These are phyloP conservation scores for Aurelia aurita DNA, from an alignment of 30 jellyfish, hydroid and myxozoan species.

Conservation along the genomic window DNA sequence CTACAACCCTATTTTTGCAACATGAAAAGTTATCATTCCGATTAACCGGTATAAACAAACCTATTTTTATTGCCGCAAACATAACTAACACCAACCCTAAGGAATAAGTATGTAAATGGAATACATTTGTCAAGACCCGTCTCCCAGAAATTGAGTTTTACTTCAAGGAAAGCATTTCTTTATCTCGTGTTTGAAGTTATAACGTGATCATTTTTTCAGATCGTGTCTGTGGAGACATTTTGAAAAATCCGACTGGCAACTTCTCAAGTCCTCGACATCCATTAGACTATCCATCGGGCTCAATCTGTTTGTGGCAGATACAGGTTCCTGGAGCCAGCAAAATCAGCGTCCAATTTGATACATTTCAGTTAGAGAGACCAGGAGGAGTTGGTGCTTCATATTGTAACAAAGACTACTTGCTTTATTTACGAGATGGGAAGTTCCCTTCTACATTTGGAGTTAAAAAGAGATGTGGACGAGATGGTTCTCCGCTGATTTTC, in stretches of 20 bases:
- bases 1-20: too few relatives aligned
- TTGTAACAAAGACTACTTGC: slow-evolving; percentile 77
- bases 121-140: too few relatives aligned
- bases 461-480: slow-evolving; percentile 80
- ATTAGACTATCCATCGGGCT: slow-evolving; percentile 48
- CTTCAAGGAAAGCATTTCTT: too few relatives aligned
- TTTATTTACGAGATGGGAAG: slow-evolving; percentile 62
- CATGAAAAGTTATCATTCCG: too few relatives aligned
- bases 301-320: slow-evolving; percentile 80
- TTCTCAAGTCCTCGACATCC: slow-evolving; percentile 73
- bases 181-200: too few relatives aligned
- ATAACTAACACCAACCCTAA: too few relatives aligned
- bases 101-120: too few relatives aligned
- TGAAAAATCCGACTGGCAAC: slow-evolving; percentile 49
- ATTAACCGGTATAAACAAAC: too few relatives aligned
- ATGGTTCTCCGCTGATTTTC: slow-evolving; percentile 49
- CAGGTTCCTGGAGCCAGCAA: slow-evolving; percentile 65
- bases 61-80: too few relatives aligned
- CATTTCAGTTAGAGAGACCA: slow-evolving; percentile 67
- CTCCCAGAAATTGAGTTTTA: too few relatives aligned
- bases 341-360: slow-evolving; percentile 50
- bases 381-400: not conserved
- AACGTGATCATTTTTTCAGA: too few relatives aligned
- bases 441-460: slow-evolving; percentile 80
- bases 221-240: slow-evolving; percentile 74